Conservation (phyloP, 1,140 invertebrate species). For the Bombus huntii region DNA sequence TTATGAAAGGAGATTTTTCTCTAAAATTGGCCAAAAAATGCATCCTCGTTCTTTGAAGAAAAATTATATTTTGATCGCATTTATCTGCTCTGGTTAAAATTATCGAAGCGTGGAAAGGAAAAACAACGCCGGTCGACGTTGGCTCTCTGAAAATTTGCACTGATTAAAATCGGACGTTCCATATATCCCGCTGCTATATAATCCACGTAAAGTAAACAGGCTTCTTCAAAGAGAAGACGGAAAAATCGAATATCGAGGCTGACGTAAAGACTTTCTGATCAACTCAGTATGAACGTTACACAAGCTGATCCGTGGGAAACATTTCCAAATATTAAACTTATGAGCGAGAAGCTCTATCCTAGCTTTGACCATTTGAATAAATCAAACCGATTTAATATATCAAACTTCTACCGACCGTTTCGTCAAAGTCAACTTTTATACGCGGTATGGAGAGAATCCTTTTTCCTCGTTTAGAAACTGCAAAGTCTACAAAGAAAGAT, state of each 20-base stretch:
- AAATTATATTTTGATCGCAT: not conserved
- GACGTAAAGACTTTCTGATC: not conserved
- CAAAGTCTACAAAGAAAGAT: not conserved
- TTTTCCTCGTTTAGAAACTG: not conserved
- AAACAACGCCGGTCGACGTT: not conserved
- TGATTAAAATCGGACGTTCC: not conserved
- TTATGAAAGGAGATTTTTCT: not conserved
- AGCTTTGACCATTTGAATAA: not conserved
- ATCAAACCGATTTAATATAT: not conserved
- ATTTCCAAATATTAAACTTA: slow-evolving; percentile 15
- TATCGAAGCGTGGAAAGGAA: not conserved
- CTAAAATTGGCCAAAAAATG: not conserved
- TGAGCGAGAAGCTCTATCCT: not conserved
- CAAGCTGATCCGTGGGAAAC: not conserved
- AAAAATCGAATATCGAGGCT: not conserved
- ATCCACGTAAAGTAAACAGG: not conserved
- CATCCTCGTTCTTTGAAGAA: not conserved
- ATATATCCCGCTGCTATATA: not conserved
- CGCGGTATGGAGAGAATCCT: no score
- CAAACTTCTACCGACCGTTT: not conserved
- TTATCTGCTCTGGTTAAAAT: not conserved
- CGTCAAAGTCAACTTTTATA: not conserved
- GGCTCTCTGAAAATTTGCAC: not conserved
- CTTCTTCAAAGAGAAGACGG: not conserved
- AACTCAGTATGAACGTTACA: not conserved